Percentiles rank a stretch among this genome's conserved stretches.
Evolutionary conservation across 2,888 invertebrate genomes (phyloP).

Genomic region (Lydus trimaculatus): DNA sequence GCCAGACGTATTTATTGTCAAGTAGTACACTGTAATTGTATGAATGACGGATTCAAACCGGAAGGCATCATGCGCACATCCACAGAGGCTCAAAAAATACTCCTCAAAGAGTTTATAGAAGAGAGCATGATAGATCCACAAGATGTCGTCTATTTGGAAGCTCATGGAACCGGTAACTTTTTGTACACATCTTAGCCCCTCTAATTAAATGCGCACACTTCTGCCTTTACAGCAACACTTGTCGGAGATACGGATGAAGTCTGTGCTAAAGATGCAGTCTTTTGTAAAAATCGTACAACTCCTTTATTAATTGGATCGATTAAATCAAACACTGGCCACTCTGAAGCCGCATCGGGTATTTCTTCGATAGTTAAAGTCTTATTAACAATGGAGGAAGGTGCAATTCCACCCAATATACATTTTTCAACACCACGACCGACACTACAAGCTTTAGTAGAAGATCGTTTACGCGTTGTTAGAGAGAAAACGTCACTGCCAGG

Average conservation of each 20-base stretch:
- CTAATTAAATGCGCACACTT: no score
- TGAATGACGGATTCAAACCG: conserved; percentile 56
- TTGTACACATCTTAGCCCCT: no score
- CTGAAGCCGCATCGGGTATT: conserved; percentile 85
- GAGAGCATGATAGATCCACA: conserved; percentile 76
- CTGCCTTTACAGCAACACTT: conserved; percentile 68
- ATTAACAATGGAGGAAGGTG: conserved; percentile 79
- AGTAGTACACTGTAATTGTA: conserved; percentile 54
- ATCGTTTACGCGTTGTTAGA: not conserved
- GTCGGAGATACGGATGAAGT: conserved; percentile 95
- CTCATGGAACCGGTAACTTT: not conserved
- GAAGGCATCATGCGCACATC: conserved; percentile 57
- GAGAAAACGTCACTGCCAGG: not conserved
- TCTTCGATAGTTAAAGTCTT: conserved; percentile 75
- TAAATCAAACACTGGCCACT: conserved; percentile 94
- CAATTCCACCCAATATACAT: conserved; percentile 87
- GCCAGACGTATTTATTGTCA: conserved; percentile 64
- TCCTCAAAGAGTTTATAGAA: conserved; percentile 70
- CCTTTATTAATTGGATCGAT: conserved; percentile 86
- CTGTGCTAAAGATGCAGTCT: conserved; percentile 78
- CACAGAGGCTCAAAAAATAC: conserved; percentile 66
- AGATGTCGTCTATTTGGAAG: conserved; percentile 57
- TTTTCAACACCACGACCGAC: conserved; percentile 63
- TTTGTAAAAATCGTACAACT: conserved; percentile 72
- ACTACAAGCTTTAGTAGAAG: conserved; percentile 64